Evolutionary conservation across 2,113 vertebrate species (phyloP), one percentile per base, ranked within the genome.

Genomic region (Cyprinodon brontotheroides): DNA sequence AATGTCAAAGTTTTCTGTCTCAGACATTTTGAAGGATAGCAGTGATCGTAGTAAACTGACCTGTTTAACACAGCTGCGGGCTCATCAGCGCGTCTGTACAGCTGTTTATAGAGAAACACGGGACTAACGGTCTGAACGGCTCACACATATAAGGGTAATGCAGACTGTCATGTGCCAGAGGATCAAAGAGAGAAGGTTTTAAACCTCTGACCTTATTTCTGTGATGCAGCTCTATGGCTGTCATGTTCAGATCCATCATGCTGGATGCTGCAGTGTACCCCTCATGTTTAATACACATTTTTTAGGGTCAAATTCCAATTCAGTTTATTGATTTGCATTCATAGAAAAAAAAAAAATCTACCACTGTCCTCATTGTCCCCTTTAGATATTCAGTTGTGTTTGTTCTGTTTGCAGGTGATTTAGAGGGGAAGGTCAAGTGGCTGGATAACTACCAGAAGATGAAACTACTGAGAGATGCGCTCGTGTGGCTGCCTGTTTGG

Each of bases 341-440:
- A 29, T 29, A 29, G 1, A 1, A 29, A 29, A 29, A 45, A 8
- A n/a, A n/a, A 53, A 17, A 17, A 4, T 41, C 41, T 41, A 53
- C 29, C 2, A 15, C 2, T 14, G 29, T 61, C 4, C 4, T 59
- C 61, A 71, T 47, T 50, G 36, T 68, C 38, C 14, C 8, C 41
- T 15, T 45, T 70, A 29, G 50, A 53, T 8, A 17, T 53, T 53
- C 29, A 37, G n/a, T 47, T n/a, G 3, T 2, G 29, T 71, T 45
- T 76, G 12, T n/a, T 79, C 12, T 89, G 61, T 84, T 61, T 87
- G 83, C 91, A 97, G 96, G 95, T 80, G 95, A 96, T 87, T 94
- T 98, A 74, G 97, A 99, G 91, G 96, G 97, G 45, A 97, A 97
- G 90, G 97, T 97, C 61, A 98, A 98, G 80, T 97, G 96, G 96